Base-by-base conservation (phyloP, 2,113 vertebrate species). In the Aix galericulata region DNA sequence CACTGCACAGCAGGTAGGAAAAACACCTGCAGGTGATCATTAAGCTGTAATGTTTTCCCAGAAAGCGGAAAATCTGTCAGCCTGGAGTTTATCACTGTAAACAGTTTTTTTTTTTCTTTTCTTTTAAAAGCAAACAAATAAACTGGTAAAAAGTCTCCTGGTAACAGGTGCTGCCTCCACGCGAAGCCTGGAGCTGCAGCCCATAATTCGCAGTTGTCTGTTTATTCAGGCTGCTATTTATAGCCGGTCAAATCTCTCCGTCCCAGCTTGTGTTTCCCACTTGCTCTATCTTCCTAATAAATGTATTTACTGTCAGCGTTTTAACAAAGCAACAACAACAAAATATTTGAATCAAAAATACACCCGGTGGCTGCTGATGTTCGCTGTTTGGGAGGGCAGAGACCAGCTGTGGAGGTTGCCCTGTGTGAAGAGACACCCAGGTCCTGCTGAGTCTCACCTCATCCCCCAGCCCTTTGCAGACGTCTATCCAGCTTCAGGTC, bases 201-300 rank as follows among this genome's bases (percentile, higher is more conserved):
- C 60, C 63, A 26, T 78, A 92, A 88, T 78, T 96, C 1, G 0
- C 74, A 81, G 63, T 29, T 91, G 60, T 53, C 53, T 96, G 79
- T 96, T 97, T 96, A 91, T 96, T 88, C 71, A 91, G 8, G 16
- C 46, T 56, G 56, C 64, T 96, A 93, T 96, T 97, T 87, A 93
- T 93, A 91, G 88, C 82, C 62, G 59, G 44, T 67, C 67, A 91
- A 81, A 93, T 56, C 67, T 87, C 78, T 60, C 58, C 81, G 69
- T 82, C 53, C 77, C 56, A 50, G 64, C 32, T 66, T 0, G 2
- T 80, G 63, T 77, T 92, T 94, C 53, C 66, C 82, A 56, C 32
- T 88, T 52, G 21, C 46, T 64, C 29, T 74, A 0, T 73, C 67
- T 94, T 92, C 81, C 26, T 71, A 89, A 94, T 50, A 34, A 82